These are phyloP conservation scores for Ectropis crepuscularia DNA, from an alignment of 2,888 invertebrate genomes.

Conservation along the genomic window DNA sequence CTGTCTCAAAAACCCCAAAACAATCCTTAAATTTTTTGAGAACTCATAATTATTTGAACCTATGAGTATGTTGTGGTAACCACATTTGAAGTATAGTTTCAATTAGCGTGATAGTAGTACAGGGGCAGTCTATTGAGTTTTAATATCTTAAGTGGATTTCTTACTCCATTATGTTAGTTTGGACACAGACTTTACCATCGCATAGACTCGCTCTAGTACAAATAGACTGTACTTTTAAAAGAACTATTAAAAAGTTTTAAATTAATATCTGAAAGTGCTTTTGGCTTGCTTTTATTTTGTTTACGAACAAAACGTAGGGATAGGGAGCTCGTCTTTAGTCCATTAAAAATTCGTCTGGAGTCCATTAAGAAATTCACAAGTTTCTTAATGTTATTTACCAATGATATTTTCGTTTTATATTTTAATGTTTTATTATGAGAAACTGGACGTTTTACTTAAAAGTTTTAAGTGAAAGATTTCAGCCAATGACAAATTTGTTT, in stretches of 20 bases:
- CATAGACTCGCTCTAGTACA: constrained; percentile 32
- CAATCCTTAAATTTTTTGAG: too few species aligned
- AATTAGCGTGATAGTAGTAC: constrained; percentile 68
- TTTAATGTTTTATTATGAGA: constrained; percentile 21
- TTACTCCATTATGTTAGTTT: constrained; percentile 59
- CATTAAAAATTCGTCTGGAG: constrained; percentile 35
- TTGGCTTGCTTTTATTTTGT: constrained; percentile 33
- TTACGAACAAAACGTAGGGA: constrained; percentile 33
- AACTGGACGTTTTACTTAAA: constrained; percentile 15
- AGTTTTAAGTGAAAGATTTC: constrained; percentile 13
- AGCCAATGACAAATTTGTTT: constrained; percentile 6
- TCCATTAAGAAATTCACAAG: constrained; percentile 36
- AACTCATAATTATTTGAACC: too few species aligned
- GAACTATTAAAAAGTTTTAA: constrained; percentile 33
- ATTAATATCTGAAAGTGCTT: constrained; percentile 33
- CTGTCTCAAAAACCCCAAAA: too few species aligned
- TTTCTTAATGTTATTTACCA: constrained; percentile 36
- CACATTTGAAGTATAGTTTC: constrained; percentile 62
- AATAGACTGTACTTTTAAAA: constrained; percentile 22
- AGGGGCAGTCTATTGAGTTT: constrained; percentile 66
- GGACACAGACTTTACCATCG: constrained; percentile 37
- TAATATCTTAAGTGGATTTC: constrained; percentile 75
- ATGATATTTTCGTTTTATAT: constrained; percentile 30
- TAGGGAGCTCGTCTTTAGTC: constrained; percentile 34
- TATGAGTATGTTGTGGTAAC: constrained; percentile 32